Evolutionary conservation across 2,888 invertebrate genomes (phyloP), one percentile per base, ranked within the genome.

Genomic region (Argynnis bischoffii): DNA sequence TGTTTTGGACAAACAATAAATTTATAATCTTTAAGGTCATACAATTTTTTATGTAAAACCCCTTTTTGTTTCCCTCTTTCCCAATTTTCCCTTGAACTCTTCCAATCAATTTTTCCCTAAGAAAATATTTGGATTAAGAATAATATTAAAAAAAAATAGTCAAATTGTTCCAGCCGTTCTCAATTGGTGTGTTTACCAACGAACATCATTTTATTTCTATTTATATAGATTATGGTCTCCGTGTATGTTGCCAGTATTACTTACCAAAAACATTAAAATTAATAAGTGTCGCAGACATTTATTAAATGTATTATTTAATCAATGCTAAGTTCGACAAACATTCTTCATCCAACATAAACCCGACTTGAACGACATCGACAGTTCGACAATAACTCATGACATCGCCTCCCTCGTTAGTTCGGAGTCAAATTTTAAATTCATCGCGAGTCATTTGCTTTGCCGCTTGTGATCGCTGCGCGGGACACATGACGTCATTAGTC

Each of bases 401-500:
- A 75, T 83, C 84, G 83, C 89, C 88, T 85, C 87, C 83, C 89
- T 91, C 88, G 92, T 91, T 92, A 92, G 83, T 76, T 81, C 81
- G 80, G 83, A 87, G 88, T 87, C 85, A 82, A 90, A 90, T 89
- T 92, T 91, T 89, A 91, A 92, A 92, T 90, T 91, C 90, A 92
- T 91, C 81, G 84, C 91, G 90, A 91, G 89, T 89, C 92, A 92
- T 92, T 92, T 92, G 87, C 87, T 81, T 82, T 79, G 77, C 78
- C 78, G 79, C 76, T 80, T 78, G 85, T 85, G 85, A 88, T 87
- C 81, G 76, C 88, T 91, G 92, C 83, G 82, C 89, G 90, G 88
- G 92, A 92, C 92, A 90, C 86, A 85, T 90, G 87, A 90, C 92
- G 92, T 90, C 92, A 92, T 92, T 92, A 90, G 88, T 92, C 88